Evolutionary conservation across 2,113 vertebrate genomes (phyloP).

Genomic region (Pygoscelis antarcticus): DNA sequence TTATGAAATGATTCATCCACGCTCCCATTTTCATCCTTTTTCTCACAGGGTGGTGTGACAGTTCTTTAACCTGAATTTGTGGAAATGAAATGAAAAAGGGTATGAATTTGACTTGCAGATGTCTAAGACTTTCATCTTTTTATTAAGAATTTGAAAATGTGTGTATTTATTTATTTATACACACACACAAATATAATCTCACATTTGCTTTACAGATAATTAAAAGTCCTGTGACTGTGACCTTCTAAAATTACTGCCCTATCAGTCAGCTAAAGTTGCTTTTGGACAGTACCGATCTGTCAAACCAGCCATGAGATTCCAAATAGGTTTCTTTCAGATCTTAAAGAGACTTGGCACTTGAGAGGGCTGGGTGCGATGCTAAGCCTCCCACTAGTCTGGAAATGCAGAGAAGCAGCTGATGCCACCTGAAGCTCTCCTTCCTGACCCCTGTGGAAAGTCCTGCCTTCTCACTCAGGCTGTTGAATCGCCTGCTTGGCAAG

Average conservation of each 20-base stretch:
- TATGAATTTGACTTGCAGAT: not conserved
- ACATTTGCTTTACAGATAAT: not conserved
- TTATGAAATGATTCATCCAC: not conserved
- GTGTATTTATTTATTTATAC: not conserved
- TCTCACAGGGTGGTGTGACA: not conserved
- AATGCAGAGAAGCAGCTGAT: not conserved
- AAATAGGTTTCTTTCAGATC: not conserved
- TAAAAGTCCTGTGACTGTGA: not conserved
- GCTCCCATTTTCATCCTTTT: not conserved
- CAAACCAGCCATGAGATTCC: not conserved
- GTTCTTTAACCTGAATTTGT: not conserved
- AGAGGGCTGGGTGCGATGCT: not conserved
- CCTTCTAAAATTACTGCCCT: not conserved
- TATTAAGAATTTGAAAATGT: not conserved
- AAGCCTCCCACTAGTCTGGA: not conserved
- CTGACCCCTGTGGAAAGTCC: not conserved
- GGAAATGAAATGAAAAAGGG: not conserved
- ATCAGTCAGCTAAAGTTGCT: not conserved
- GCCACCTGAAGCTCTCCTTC: not conserved
- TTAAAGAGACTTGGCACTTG: not conserved
- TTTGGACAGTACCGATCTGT: not conserved
- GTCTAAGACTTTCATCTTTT: not conserved
- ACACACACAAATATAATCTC: not conserved
- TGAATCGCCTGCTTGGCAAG: not conserved
- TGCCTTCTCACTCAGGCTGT: not conserved